Conservation (phyloP, 2,888 invertebrate species). For the Ennomos fuscantarius region DNA sequence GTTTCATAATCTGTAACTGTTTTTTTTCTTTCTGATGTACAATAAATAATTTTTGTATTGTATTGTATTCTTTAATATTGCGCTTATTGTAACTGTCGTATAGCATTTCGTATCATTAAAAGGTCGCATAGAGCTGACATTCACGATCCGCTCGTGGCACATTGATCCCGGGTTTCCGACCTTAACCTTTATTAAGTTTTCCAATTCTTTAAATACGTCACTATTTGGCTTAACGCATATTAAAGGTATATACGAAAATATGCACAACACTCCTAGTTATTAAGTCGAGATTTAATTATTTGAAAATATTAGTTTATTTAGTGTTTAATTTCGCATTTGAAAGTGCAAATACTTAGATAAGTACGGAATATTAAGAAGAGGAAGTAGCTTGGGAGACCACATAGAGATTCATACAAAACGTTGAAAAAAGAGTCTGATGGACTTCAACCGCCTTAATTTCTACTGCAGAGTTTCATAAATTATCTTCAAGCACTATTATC, state of each 20-base stretch:
- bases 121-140: slow-evolving; percentile 29
- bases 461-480: no score
- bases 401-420: no score
- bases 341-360: slow-evolving; percentile 1
- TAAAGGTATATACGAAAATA: not conserved
- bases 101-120: slow-evolving; percentile 30
- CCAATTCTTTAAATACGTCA: slow-evolving; percentile 6
- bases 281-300: not conserved
- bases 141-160: slow-evolving; percentile 36
- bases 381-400: no score
- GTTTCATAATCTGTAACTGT: no score
- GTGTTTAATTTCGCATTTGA: slow-evolving; percentile 24
- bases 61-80: slow-evolving; percentile 6
- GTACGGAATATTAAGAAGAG: not conserved
- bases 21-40: no score
- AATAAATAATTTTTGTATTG: no score
- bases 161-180: slow-evolving; percentile 32
- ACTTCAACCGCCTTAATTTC: no score
- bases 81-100: slow-evolving; percentile 27
- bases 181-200: slow-evolving; percentile 31
- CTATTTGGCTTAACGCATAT: not conserved
- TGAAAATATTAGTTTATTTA: not conserved
- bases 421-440: no score
- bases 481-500: no score
- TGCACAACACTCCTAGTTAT: not conserved